These are phyloP conservation scores for Pycnomerus fuliginosus DNA, from an alignment of 2,888 invertebrate species.

Conservation along the genomic window DNA sequence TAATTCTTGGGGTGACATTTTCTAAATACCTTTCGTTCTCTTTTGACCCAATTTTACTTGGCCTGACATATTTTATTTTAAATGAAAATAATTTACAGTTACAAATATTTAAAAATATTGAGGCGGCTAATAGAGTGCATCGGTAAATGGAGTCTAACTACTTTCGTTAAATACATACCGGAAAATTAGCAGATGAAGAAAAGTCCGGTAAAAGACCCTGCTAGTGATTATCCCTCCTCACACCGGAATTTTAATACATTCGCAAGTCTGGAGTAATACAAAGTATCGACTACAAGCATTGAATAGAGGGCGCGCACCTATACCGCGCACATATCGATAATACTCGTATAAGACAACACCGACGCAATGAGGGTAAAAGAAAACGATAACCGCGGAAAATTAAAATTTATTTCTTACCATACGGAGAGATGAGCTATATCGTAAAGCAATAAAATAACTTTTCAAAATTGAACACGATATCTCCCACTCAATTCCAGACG, in stretches of 20 bases:
- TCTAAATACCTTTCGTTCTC: conserved; percentile 14
- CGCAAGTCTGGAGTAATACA: conserved; percentile 36
- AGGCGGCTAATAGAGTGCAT: too few relatives aligned
- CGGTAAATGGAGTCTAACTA: too few relatives aligned
- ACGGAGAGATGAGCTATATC: too few relatives aligned
- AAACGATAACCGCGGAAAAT: conserved; percentile 11
- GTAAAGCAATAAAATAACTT: too few relatives aligned
- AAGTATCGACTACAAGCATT: conserved; percentile 48
- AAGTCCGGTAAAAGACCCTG: conserved; percentile 33
- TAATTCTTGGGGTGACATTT: conserved; percentile 9
- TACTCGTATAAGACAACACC: conserved; percentile 39
- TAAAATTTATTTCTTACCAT: too few relatives aligned
- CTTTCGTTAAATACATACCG: too few relatives aligned
- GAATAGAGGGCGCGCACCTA: conserved; percentile 47
- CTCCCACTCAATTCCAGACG: too few relatives aligned
- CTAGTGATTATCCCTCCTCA: conserved; percentile 12
- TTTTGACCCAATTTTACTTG: conserved; percentile 30
- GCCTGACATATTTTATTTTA: conserved; percentile 28
- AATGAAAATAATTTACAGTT: not conserved
- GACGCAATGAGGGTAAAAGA: conserved; percentile 30
- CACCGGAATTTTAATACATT: conserved; percentile 34
- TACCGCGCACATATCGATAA: conserved; percentile 50
- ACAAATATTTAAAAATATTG: not conserved
- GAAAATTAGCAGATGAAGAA: conserved; percentile 23
- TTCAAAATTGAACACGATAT: too few relatives aligned